These are phyloP conservation scores for Dolichotis patagonum DNA, from an alignment of 2,113 vertebrate genomes.

Conservation along the genomic window DNA sequence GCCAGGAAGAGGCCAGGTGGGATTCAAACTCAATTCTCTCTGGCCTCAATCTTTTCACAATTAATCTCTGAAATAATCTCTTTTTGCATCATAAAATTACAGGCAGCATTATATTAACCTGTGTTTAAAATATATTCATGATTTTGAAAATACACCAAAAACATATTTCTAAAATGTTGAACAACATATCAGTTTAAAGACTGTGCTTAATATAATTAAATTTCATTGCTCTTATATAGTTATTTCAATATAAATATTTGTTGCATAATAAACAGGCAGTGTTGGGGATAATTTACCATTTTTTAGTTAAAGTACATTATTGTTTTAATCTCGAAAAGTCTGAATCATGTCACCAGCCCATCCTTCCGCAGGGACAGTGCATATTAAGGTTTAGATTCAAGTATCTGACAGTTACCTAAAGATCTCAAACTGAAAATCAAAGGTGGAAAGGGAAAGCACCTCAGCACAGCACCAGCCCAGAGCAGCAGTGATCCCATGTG, in stretches of 20 bases:
- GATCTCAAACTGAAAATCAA: not conserved
- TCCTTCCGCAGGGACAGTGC: not conserved
- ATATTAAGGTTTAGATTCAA: not conserved
- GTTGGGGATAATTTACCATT: not conserved
- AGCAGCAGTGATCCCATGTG: not conserved
- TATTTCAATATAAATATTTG: not conserved
- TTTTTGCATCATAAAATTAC: not conserved
- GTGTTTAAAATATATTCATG: not conserved
- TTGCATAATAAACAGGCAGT: not conserved
- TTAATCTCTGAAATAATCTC: not conserved
- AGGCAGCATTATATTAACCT: not conserved
- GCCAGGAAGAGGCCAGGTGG: not conserved
- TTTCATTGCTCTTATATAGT: not conserved
- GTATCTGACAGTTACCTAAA: not conserved
- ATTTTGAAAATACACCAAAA: not conserved
- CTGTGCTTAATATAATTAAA: not conserved
- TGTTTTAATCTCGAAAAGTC: not conserved
- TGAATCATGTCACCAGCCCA: not conserved
- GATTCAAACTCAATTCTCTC: not conserved
- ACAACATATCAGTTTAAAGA: not conserved
- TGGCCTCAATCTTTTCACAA: not conserved
- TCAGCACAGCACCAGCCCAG: fast-evolving
- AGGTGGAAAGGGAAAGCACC: not conserved
- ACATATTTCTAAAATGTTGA: not conserved
- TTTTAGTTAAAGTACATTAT: not conserved